These are phyloP conservation scores for Laspeyria flexula DNA, from an alignment of 2,888 invertebrate genomes.

Conservation along the genomic window DNA sequence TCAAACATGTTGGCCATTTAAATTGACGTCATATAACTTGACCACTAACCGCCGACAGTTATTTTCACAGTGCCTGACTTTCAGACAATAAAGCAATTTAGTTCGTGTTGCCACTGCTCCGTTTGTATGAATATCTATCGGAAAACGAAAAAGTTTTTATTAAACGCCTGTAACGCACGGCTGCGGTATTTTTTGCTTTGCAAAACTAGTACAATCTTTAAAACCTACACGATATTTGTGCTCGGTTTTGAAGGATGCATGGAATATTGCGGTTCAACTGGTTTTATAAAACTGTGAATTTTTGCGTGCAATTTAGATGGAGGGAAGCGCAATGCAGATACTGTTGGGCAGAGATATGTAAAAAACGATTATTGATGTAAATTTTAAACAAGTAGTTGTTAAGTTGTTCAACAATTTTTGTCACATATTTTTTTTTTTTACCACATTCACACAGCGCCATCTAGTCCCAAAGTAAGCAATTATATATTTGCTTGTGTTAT, in stretches of 20 bases:
- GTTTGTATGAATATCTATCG: constrained; percentile 45
- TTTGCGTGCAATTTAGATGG: not conserved
- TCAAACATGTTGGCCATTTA: constrained; percentile 7
- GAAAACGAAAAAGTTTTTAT: constrained; percentile 34
- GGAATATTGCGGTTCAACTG: constrained; percentile 4
- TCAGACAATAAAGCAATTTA: constrained; percentile 67
- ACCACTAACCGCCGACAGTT: constrained; percentile 57
- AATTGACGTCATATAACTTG: constrained; percentile 20
- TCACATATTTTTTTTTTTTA: too few relatives aligned
- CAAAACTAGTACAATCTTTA: constrained; percentile 31
- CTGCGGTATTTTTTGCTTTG: constrained; percentile 19
- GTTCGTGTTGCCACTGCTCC: constrained; percentile 42
- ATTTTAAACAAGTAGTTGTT: too few relatives aligned
- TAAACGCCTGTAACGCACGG: constrained; percentile 15
- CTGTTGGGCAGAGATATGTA: not conserved
- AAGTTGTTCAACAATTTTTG: too few relatives aligned
- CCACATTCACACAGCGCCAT: too few relatives aligned
- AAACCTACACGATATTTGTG: constrained; percentile 22
- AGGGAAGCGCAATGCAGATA: not conserved
- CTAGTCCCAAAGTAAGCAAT: too few relatives aligned
- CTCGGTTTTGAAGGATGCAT: constrained; percentile 12
- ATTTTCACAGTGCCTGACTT: constrained; percentile 68
- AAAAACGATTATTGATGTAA: too few relatives aligned
- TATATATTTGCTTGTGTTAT: too few relatives aligned
- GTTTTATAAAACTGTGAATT: constrained; percentile 6